Percentiles rank a stretch among this genome's conserved stretches.
phyloP scores from a whole-genome alignment of 2,888 invertebrate genomes.

The Ceraclea dissimilis region DNA sequence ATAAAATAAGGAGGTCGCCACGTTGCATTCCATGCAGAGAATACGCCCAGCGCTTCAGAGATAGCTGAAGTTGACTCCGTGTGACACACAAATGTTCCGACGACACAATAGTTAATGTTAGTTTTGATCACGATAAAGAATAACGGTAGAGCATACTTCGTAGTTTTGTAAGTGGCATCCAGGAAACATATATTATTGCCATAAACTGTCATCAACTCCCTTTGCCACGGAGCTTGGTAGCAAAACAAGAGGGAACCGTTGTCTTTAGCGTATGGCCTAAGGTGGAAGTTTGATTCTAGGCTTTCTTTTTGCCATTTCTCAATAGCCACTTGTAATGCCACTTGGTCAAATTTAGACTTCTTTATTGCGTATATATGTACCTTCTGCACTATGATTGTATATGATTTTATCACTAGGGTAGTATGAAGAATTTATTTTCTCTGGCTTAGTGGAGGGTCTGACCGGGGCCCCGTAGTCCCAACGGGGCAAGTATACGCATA shows the following conservation, averaged over 20 bases:
- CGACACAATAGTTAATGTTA: background rate
- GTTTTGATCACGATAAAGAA: background rate
- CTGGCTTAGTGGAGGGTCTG: no score
- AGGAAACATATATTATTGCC: background rate
- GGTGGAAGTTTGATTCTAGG: background rate
- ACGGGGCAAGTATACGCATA: no score
- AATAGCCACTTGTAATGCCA: background rate
- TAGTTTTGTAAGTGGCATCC: background rate
- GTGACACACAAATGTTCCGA: no score
- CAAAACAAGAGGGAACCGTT: background rate
- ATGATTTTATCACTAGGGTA: background rate
- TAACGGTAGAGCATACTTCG: background rate
- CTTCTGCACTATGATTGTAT: no score
- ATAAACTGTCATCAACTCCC: background rate
- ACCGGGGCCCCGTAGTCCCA: no score
- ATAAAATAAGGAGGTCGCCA: no score
- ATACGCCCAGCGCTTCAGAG: no score
- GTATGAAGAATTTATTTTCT: background rate
- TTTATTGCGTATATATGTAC: background rate
- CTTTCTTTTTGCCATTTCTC: background rate
- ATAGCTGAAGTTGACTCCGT: no score
- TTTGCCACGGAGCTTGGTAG: background rate
- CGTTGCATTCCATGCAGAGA: no score
- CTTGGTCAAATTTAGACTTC: background rate
- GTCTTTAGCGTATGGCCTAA: background rate